Conservation (phyloP, 2,113 vertebrate genomes). For the Heterocephalus glaber region DNA sequence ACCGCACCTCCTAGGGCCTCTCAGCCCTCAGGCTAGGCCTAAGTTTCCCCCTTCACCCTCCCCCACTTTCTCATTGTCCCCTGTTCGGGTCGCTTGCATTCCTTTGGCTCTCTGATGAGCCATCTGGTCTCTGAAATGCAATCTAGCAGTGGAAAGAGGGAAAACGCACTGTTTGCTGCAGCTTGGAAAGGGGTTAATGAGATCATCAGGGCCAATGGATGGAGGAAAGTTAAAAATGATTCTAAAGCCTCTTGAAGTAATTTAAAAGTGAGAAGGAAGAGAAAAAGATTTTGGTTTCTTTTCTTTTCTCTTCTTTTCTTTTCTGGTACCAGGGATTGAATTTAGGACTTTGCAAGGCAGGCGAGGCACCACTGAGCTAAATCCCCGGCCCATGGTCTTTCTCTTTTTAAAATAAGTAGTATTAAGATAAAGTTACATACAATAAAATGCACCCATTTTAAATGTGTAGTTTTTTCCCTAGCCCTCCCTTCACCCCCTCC, state of each 20-base stretch:
- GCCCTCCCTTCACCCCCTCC: too few species aligned
- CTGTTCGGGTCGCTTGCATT: slow-evolving; percentile 51
- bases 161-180: neutral
- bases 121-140: slow-evolving; percentile 72
- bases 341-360: too few species aligned
- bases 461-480: too few species aligned
- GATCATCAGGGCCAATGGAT: neutral
- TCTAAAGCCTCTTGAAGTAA: slow-evolving; percentile 25
- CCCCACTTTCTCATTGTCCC: slow-evolving; percentile 47
- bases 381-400: neutral
- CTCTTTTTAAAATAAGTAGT: neutral
- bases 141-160: slow-evolving; percentile 31
- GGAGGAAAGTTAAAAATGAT: slow-evolving; percentile 13
- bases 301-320: neutral
- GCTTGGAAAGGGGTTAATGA: slow-evolving; percentile 36
- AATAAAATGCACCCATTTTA: slow-evolving; percentile 8
- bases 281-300: neutral
- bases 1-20: neutral
- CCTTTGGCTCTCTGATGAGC: slow-evolving; percentile 59
- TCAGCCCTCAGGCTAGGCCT: neutral
- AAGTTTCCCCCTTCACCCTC: neutral
- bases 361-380: too few species aligned
- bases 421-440: neutral
- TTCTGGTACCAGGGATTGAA: too few species aligned
- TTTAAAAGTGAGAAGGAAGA: slow-evolving; percentile 23